These are phyloP conservation scores for Spisula solida DNA, from an alignment of 2,888 invertebrate species.

Conservation along the genomic window DNA sequence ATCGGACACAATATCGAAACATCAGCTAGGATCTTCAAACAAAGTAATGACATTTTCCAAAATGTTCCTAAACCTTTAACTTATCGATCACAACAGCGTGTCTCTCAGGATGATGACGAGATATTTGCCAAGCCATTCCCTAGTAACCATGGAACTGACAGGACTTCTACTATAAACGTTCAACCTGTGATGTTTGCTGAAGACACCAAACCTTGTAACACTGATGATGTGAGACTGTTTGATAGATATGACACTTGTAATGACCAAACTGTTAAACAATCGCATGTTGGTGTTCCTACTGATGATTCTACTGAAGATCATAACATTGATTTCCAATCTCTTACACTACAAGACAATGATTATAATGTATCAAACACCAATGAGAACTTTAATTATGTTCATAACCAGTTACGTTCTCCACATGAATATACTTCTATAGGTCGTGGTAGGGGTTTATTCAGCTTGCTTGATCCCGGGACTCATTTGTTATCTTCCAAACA, in stretches of 20 bases:
- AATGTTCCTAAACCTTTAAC: background rate
- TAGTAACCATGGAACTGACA: background rate
- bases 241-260: background rate
- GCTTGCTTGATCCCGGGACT: background rate
- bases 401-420: background rate
- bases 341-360: background rate
- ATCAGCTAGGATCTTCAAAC: background rate
- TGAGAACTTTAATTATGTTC: background rate
- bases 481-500: background rate
- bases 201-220: background rate
- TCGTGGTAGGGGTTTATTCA: slow-evolving; percentile 1
- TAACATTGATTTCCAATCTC: background rate
- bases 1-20: background rate
- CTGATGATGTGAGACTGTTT: background rate
- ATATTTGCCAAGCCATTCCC: slow-evolving; percentile 9
- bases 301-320: background rate
- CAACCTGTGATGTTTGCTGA: background rate
- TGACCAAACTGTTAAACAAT: background rate
- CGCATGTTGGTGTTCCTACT: background rate
- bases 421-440: background rate
- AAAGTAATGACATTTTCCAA: background rate
- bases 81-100: background rate
- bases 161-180: background rate
- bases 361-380: background rate
- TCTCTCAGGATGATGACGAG: background rate